Conservation (phyloP, 2,888 invertebrate genomes). For the Schizaphis graminum region DNA sequence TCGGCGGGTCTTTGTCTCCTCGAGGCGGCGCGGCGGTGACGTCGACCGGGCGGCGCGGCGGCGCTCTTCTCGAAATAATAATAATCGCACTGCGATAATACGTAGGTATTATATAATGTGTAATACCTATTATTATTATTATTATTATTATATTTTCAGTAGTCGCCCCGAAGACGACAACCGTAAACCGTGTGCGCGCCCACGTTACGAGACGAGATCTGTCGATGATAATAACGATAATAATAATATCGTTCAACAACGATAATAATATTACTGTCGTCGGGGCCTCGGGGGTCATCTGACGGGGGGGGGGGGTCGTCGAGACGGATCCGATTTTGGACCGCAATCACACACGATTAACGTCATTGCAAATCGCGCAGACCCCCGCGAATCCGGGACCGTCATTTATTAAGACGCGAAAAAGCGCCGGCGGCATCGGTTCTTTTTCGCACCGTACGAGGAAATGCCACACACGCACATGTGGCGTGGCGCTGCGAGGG, state of each 20-base stretch:
- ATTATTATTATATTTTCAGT: too few relatives aligned
- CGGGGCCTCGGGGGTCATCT: neutral
- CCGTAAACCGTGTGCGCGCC: too few relatives aligned
- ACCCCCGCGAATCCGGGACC: neutral
- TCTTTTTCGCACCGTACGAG: neutral
- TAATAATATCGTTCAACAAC: too few relatives aligned
- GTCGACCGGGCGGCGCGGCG: neutral
- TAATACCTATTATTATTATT: too few relatives aligned
- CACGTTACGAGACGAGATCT: neutral
- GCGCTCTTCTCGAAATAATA: neutral
- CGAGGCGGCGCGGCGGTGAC: neutral
- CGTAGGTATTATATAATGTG: too few relatives aligned
- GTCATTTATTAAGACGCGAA: neutral
- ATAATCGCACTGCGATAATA: neutral
- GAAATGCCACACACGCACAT: neutral
- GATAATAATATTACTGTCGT: neutral
- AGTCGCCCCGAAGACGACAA: too few relatives aligned
- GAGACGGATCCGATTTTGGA: neutral
- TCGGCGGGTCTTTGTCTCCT: constrained; percentile 13
- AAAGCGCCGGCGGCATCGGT: neutral
- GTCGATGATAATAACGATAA: too few relatives aligned
- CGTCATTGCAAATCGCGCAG: too few relatives aligned
- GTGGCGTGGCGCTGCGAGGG: neutral
- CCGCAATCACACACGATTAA: neutral
- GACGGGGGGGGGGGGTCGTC: too few relatives aligned